These are phyloP conservation scores for Bungarus multicinctus DNA, from an alignment of 2,113 vertebrate genomes.

Conservation along the genomic window DNA sequence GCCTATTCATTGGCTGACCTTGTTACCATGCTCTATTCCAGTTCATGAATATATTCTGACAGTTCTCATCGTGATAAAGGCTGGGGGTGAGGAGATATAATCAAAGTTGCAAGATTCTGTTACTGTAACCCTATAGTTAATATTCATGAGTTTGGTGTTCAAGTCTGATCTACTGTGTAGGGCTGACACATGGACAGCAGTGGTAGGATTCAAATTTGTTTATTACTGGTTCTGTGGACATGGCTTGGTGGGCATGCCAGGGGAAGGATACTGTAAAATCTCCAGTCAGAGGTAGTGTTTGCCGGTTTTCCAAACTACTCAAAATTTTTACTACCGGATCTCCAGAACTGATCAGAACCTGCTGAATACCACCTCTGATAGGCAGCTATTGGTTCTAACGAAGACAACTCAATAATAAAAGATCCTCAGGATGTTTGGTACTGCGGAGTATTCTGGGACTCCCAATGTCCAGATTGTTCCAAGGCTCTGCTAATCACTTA, in stretches of 20 bases:
- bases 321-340: no score
- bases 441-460: neutral
- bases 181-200: neutral
- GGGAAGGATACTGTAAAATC: no score
- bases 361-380: neutral
- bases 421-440: neutral
- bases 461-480: neutral
- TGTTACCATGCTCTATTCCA: no score
- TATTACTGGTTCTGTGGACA: no score
- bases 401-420: neutral
- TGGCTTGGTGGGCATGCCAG: no score
- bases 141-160: neutral
- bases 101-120: neutral
- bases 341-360: no score
- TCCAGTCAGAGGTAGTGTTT: no score
- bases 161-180: neutral
- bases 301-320: no score
- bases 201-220: no score
- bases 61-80: neutral
- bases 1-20: no score
- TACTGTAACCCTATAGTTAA: neutral
- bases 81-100: neutral
- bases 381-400: neutral
- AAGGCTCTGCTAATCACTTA: neutral
- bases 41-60: no score